phyloP scores from a whole-genome alignment of 2,113 vertebrate genomes.

The Seriola rivoliana region DNA sequence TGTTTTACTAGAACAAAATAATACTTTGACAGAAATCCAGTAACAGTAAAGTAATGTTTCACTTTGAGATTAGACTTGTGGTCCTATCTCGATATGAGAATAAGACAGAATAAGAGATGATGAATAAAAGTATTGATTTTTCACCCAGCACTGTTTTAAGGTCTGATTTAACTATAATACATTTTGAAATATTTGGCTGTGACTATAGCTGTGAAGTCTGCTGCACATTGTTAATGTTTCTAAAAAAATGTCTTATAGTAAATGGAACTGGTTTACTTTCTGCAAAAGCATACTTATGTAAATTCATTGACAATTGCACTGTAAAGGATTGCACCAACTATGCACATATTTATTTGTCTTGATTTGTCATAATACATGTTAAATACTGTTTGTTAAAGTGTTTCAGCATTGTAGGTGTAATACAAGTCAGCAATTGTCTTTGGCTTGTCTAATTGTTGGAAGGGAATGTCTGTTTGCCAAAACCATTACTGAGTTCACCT shows the following conservation, averaged over 20 bases:
- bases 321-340: too few relatives aligned
- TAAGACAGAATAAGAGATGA: background rate
- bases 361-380: background rate
- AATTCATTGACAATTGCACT: too few relatives aligned
- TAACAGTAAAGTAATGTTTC: background rate
- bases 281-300: too few relatives aligned
- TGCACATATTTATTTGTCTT: background rate
- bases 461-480: background rate
- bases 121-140: background rate
- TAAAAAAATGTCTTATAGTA: too few relatives aligned
- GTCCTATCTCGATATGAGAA: background rate
- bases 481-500: background rate
- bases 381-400: background rate
- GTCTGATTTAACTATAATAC: too few relatives aligned
- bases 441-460: too few relatives aligned
- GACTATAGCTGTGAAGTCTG: background rate
- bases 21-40: background rate
- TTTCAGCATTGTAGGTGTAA: too few relatives aligned
- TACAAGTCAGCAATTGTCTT: too few relatives aligned
- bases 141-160: too few relatives aligned
- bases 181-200: background rate
- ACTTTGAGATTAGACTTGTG: background rate
- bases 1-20: conserved; percentile 8
- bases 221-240: background rate
- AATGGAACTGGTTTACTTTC: too few relatives aligned